phyloP scores from a whole-genome alignment of 2,113 vertebrate genomes.

The Eira barbara region DNA sequence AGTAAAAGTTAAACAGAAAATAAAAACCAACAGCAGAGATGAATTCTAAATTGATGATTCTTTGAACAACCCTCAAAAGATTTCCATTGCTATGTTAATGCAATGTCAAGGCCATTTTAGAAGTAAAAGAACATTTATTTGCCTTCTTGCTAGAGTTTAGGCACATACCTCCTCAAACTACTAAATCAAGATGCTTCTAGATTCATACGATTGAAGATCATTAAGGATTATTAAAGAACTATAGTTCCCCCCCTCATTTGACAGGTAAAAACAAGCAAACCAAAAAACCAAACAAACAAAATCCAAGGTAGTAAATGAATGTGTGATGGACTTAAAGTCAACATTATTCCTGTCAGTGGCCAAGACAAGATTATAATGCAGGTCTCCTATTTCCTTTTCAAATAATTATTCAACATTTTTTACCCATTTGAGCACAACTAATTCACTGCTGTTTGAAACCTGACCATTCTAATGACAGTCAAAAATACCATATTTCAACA shows the following conservation, averaged over 20 bases:
- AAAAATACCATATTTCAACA: background rate
- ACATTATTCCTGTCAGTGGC: background rate
- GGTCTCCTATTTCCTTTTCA: background rate
- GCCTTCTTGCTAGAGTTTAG: background rate
- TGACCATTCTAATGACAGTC: background rate
- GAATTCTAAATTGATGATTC: conserved; percentile 32
- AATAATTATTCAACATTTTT: background rate
- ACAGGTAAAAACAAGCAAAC: background rate
- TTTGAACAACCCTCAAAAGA: conserved; percentile 18
- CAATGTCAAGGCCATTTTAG: background rate
- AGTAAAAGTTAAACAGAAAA: conserved; percentile 54
- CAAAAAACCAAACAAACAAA: background rate
- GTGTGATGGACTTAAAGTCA: background rate
- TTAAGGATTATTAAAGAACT: background rate
- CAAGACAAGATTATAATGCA: background rate
- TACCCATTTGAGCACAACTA: background rate
- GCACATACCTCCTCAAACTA: background rate
- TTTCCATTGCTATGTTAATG: conserved; percentile 27
- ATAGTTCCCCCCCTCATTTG: background rate
- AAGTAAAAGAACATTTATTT: background rate
- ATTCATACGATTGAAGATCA: background rate
- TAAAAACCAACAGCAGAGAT: background rate
- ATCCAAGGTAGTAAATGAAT: background rate
- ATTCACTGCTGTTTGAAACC: background rate
- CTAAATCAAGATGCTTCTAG: background rate